phyloP scores from a whole-genome alignment of 2,888 invertebrate genomes.

The Litoditis marina region DNA sequence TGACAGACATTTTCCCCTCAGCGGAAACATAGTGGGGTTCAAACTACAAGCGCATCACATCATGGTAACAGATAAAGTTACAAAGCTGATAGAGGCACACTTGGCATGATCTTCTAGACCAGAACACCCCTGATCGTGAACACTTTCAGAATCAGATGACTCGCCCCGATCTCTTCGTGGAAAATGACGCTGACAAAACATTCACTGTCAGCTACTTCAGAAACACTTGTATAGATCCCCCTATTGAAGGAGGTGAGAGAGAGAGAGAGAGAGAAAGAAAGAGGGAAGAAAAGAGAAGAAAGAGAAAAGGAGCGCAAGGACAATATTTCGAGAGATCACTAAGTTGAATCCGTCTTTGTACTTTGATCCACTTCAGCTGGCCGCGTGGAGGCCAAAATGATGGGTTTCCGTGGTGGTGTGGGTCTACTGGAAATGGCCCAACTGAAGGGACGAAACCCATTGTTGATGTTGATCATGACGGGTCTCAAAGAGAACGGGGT shows the following conservation, averaged over 20 bases:
- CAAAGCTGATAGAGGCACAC: no score
- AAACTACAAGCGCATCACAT: no score
- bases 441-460: conserved; percentile 2
- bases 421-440: conserved; percentile 7
- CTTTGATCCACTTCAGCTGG: no score
- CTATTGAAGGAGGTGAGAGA: not conserved
- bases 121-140: no score
- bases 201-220: conserved; percentile 11
- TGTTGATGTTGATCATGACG: conserved; percentile 7
- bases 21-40: no score
- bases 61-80: no score
- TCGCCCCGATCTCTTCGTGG: conserved; percentile 4
- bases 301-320: no score
- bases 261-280: not conserved
- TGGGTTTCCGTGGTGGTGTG: conserved; percentile 5
- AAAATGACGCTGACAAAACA: conserved; percentile 7
- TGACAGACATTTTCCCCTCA: no score
- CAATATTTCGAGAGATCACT: no score
- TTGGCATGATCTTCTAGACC: no score
- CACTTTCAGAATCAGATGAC: conserved; percentile 5
- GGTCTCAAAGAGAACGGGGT: conserved; percentile 4
- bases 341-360: no score
- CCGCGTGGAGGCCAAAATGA: not conserved
- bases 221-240: conserved; percentile 8
- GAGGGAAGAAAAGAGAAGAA: no score